Base-by-base conservation (phyloP, 2,797 vertebrate genomes). In the Neosilurus mollespiculum region DNA sequence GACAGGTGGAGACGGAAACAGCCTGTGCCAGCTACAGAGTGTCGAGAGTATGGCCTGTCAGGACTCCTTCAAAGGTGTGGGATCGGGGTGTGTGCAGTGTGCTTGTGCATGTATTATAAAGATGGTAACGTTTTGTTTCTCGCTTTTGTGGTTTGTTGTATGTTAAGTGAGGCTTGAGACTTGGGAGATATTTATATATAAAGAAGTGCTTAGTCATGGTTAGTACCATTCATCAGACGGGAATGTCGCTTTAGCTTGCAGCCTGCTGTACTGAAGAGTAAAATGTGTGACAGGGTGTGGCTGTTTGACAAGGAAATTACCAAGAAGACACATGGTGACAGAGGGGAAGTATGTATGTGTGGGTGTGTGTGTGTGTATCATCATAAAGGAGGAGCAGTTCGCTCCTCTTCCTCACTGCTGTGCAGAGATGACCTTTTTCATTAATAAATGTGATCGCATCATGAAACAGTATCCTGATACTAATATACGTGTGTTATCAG, bases 21-120 rank as follows among this genome's bases (percentile, higher is more conserved):
- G 93, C 92, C 89, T 92, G 81, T 83, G 88, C 95, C 92, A 95
- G 95, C 90, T 92, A 94, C 90, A 96, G 96, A 92, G 96, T 97
- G 93, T 96, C 96, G 77, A 94, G 95, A 88, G 92, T 90, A 81
- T 83, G 95, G 88, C 93, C 95, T 84, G 85, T 90, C 81, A 94
- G 93, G 70, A 94, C 95, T 86, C 92, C 93, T 67, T 92, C 95
- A 88, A 93, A 93, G 93, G 93, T 93, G 89, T 93, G 92, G 91
- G 84, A 77, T 62, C 67, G 84, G 62, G 69, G 81, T 64, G 78
- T 86, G 83, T 78, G 34, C 76, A 58, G 26, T 49, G 54, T 34
- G 15, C 51, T 62, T 12, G 4, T 78, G 49, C 77, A 20, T 66
- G 67, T 82, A 43, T 83, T 12, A 69, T 26, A 0, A 72, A 51